Percentiles rank a stretch among this genome's conserved stretches.
Evolutionary conservation across 1,140 invertebrate species (phyloP).

Genomic region (Orius laevigatus): DNA sequence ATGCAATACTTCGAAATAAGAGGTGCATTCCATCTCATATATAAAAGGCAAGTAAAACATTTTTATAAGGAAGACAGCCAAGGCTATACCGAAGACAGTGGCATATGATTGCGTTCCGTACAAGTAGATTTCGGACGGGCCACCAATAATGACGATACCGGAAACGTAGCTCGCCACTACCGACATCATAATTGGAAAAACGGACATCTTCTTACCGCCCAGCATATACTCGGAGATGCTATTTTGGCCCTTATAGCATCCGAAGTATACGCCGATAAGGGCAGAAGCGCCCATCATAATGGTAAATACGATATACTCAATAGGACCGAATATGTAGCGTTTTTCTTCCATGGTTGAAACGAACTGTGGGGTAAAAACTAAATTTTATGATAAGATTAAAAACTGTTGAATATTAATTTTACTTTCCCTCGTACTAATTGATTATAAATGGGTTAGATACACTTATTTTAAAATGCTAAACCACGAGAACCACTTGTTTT

Average conservation of each 20-base stretch:
- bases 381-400: too few species aligned
- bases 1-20: conserved; percentile 46
- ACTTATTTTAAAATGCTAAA: too few species aligned
- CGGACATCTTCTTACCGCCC: conserved; percentile 47
- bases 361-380: too few species aligned
- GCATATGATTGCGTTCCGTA: conserved; percentile 54
- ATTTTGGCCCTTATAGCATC: conserved; percentile 34
- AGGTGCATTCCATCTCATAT: conserved; percentile 52
- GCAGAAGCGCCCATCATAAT: conserved; percentile 58
- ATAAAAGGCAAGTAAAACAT: conserved; percentile 55
- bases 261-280: conserved; percentile 57
- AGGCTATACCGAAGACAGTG: conserved; percentile 43
- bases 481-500: too few species aligned
- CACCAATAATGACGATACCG: conserved; percentile 73
- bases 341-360: too few species aligned
- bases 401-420: too few species aligned
- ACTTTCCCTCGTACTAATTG: too few species aligned
- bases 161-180: conserved; percentile 52
- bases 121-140: conserved; percentile 73
- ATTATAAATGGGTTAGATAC: too few species aligned
- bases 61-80: conserved; percentile 41
- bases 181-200: conserved; percentile 66
- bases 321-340: conserved; percentile 17
- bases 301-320: conserved; percentile 42
- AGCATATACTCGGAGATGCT: conserved; percentile 49